Base-by-base conservation (phyloP, 1,140 invertebrate genomes). In the Drosophila nasuta region DNA sequence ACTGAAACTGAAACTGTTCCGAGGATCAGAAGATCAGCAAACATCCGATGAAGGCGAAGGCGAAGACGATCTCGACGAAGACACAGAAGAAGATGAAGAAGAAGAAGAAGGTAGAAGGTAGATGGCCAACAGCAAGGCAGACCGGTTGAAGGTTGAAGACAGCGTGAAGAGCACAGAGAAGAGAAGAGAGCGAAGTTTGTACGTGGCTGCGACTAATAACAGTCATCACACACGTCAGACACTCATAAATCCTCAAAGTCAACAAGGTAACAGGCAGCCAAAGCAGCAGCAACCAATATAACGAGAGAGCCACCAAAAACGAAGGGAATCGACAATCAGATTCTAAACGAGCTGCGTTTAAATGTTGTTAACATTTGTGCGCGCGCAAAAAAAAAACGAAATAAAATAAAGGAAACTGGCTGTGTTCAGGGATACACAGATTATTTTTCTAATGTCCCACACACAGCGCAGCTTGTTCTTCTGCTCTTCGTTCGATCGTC, bases 191-290 rank as follows among this genome's bases (percentile, higher is more conserved):
- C 20, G 20, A 25, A 25, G 20, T 25, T 25, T 25, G 71, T 62
- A 72, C 59, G 73, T 52, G 74, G 81, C 77, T 70, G 77, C 48
- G 73, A 86, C 85, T 91, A 91, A 91, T 91, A 91, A 91, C 89
- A 91, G 89, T 91, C 89, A 91, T 91, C 89, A 86, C 85, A 89
- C 81, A 90, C 81, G 83, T 88, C 85, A 86, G 89, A 91, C 89
- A 89, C 85, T 91, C 83, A 91, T 91, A 91, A 91, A 91, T 91
- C 81, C 90, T 91, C 79, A 80, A 82, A 86, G 82, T 90, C 86
- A 90, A 85, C 86, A 85, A 89, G 78, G 59, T 62, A 73, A 60
- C 69, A 81, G 68, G 54, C 64, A 35, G 30, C 46, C 8, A 35
- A 25, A 28, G 20, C 35, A 57, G 25, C 17, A 17, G 33, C 13